A percentile compares a stretch with the other conserved stretches of the same genome.
Evolutionary conservation across 2,888 invertebrate genomes (phyloP).

Genomic region (Glyphotaelius pellucidus): DNA sequence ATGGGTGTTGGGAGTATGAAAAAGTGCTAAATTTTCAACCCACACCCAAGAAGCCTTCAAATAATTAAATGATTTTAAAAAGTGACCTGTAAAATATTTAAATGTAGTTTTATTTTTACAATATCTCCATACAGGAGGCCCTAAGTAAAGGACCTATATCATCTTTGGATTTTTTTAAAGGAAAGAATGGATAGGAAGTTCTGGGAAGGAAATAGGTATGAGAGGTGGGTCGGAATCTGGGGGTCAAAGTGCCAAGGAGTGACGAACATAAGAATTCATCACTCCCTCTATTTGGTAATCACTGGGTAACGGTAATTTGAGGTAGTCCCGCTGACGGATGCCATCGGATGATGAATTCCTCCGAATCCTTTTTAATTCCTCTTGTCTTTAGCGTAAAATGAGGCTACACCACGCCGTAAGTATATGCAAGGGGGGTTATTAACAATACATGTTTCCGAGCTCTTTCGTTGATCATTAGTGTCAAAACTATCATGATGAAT

Average conservation of each 20-base stretch:
- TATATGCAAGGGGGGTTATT: constrained; percentile 40
- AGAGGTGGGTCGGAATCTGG: too few species aligned
- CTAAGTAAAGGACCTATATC: too few species aligned
- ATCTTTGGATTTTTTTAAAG: too few species aligned
- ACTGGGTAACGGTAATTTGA: background rate
- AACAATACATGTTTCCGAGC: constrained; percentile 25
- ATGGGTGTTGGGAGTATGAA: background rate
- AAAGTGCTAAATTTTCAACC: background rate
- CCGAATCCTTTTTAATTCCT: constrained; percentile 38
- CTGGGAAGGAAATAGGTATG: too few species aligned
- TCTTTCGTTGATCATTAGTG: constrained; percentile 55
- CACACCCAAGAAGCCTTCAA: background rate
- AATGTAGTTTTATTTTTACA: background rate
- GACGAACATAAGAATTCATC: background rate
- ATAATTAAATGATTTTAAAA: background rate
- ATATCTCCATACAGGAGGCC: too few species aligned
- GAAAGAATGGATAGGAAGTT: too few species aligned
- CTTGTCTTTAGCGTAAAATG: constrained; percentile 35
- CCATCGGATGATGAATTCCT: background rate
- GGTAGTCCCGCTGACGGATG: background rate
- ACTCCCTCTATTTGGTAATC: background rate
- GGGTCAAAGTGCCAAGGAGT: too few species aligned
- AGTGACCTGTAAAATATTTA: background rate
- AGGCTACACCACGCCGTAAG: constrained; percentile 23
- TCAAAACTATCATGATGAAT: constrained; percentile 56